Conservation (phyloP, 1,140 invertebrate genomes). For the Megalopta genalis region DNA sequence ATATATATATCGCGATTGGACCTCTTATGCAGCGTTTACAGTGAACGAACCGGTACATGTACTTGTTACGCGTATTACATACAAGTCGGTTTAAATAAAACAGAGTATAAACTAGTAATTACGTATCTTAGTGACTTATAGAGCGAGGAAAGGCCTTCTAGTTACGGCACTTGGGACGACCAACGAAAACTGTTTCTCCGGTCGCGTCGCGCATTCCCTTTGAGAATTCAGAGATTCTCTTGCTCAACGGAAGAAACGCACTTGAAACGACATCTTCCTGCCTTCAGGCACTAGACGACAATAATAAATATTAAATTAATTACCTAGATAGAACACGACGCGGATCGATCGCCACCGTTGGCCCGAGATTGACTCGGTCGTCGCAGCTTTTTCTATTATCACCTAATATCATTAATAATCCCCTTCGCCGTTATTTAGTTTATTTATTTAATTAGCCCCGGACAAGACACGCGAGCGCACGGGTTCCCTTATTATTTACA, state of each 20-base stretch:
- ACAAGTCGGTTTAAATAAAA: not conserved
- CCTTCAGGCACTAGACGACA: constrained; percentile 39
- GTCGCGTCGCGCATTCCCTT: too few relatives aligned
- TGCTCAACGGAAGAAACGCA: not conserved
- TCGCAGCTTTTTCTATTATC: not conserved
- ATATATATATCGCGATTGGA: constrained; percentile 7
- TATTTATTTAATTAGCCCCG: not conserved
- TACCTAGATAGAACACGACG: constrained; percentile 20
- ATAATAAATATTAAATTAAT: constrained; percentile 37
- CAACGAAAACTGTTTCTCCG: not conserved
- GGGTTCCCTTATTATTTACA: constrained; percentile 12
- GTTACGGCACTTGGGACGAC: constrained; percentile 24
- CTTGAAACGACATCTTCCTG: constrained; percentile 25
- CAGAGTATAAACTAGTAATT: not conserved
- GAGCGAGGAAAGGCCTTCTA: constrained; percentile 17
- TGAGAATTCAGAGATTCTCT: too few relatives aligned
- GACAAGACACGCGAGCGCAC: not conserved
- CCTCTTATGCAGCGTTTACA: constrained; percentile 1
- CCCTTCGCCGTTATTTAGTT: not conserved
- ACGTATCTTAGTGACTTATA: not conserved
- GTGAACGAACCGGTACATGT: not conserved
- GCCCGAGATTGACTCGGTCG: not conserved
- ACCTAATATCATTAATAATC: not conserved
- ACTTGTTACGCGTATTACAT: not conserved
- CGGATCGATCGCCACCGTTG: not conserved